These are phyloP conservation scores for Xenopus borealis DNA, from an alignment of 2,113 vertebrate species.

Conservation along the genomic window DNA sequence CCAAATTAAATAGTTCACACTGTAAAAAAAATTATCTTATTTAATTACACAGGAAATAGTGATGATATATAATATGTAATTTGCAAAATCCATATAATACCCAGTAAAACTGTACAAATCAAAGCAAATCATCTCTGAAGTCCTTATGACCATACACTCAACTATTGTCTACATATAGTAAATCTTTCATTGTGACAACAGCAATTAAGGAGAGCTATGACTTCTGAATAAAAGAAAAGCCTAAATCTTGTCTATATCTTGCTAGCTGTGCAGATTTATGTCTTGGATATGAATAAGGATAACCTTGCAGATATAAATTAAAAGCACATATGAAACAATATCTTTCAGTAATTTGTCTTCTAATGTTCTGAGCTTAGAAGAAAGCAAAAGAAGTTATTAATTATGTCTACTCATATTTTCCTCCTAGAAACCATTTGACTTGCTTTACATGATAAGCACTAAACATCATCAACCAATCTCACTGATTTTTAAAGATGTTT, in stretches of 20 bases:
- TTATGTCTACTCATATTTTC: too few relatives aligned
- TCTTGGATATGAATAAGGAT: slow-evolving; percentile 46
- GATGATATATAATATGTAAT: slow-evolving; percentile 44
- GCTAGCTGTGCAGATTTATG: slow-evolving; percentile 17
- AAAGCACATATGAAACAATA: slow-evolving; percentile 13
- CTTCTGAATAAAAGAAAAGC: slow-evolving; percentile 37
- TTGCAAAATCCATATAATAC: neutral
- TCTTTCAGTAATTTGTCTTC: slow-evolving; percentile 42
- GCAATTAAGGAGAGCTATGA: slow-evolving; percentile 50
- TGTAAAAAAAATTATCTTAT: slow-evolving; percentile 62
- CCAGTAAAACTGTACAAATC: too few relatives aligned
- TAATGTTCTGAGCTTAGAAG: neutral
- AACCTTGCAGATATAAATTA: slow-evolving; percentile 34
- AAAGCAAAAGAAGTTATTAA: too few relatives aligned
- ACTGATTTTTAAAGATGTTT: slow-evolving; percentile 40
- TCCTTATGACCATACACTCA: slow-evolving; percentile 36
- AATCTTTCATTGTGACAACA: slow-evolving; percentile 45
- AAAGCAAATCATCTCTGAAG: slow-evolving; percentile 44
- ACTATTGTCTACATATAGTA: slow-evolving; percentile 50
- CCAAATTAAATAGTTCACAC: slow-evolving; percentile 59
- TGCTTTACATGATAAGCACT: slow-evolving; percentile 28
- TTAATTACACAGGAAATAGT: slow-evolving; percentile 61
- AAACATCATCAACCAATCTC: slow-evolving; percentile 4
- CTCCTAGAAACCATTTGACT: too few relatives aligned
- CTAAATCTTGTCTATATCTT: slow-evolving; percentile 19